Conservation (phyloP, 1,140 invertebrate genomes). For the Bombus superbus region DNA sequence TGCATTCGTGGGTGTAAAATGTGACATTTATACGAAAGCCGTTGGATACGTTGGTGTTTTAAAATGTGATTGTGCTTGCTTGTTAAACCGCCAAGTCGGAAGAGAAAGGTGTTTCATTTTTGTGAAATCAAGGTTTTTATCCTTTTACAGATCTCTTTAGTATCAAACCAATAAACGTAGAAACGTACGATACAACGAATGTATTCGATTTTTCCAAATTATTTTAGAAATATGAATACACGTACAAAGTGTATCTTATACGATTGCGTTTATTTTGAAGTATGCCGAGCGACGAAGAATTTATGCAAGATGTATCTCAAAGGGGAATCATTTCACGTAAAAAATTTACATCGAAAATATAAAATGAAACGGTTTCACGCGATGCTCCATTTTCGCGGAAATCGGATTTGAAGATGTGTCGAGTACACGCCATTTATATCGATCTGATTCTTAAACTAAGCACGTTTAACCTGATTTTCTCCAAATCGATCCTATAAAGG, state of each 20-base stretch:
- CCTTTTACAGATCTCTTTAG: background rate
- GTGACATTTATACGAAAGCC: conserved; percentile 21
- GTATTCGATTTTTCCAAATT: background rate
- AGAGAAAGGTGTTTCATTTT: background rate
- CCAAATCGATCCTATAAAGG: no score
- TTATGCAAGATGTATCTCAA: no score
- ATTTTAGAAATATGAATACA: background rate
- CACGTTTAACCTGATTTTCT: no score
- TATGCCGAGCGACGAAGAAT: no score
- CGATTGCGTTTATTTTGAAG: background rate
- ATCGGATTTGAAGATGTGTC: no score
- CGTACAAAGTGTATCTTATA: background rate
- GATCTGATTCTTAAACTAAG: no score
- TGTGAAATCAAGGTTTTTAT: background rate
- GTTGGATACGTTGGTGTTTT: background rate
- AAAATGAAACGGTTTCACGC: no score
- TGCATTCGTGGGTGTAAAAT: conserved; percentile 27
- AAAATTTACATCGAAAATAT: no score
- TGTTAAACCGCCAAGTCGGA: background rate
- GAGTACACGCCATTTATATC: no score
- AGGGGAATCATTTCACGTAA: no score
- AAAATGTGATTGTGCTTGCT: background rate
- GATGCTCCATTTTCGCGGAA: no score
- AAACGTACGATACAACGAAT: background rate
- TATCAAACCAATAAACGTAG: background rate